A percentile compares a stretch with the other conserved stretches of the same genome.
These are phyloP conservation scores for Dissostichus mawsoni DNA, from an alignment of 2,113 vertebrate genomes.

Conservation along the genomic window DNA sequence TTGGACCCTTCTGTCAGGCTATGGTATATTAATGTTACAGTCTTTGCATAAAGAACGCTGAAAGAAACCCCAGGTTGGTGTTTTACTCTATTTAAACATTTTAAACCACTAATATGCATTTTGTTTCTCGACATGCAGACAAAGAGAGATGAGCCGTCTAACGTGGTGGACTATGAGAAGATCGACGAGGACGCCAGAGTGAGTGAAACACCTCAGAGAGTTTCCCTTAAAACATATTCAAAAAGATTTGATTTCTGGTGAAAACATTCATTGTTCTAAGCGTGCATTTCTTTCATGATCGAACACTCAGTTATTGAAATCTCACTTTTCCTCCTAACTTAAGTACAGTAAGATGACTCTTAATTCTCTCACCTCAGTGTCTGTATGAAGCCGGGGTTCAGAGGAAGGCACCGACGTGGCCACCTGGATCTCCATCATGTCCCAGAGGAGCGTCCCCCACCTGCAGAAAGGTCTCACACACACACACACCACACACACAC, in stretches of 20 bases:
- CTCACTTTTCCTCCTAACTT: no score
- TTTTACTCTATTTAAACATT: not conserved
- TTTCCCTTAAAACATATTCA: not conserved
- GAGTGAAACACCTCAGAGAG: slow-evolving; percentile 57
- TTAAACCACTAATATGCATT: not conserved
- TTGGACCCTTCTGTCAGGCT: not conserved
- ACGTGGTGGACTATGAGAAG: slow-evolving; percentile 91
- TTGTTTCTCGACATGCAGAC: slow-evolving; percentile 78
- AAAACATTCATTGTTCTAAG: not conserved
- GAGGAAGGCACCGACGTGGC: slow-evolving; percentile 91
- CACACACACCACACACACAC: not conserved
- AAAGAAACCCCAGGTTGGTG: no score
- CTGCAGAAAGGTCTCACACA: slow-evolving; percentile 90
- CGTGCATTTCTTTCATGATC: not conserved
- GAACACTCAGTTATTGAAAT: not conserved
- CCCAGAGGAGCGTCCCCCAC: slow-evolving; percentile 89
- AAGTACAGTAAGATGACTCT: not conserved
- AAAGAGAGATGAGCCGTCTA: slow-evolving; percentile 88
- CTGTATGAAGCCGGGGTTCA: slow-evolving; percentile 96
- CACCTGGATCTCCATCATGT: slow-evolving; percentile 95
- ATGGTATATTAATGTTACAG: not conserved
- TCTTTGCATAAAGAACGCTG: no score
- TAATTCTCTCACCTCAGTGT: slow-evolving; percentile 72
- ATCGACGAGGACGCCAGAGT: slow-evolving; percentile 95
- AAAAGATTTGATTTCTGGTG: no score